Percentiles rank a stretch among this genome's conserved stretches.
These are phyloP conservation scores for Pteropus alecto DNA, from an alignment of 2,113 vertebrate genomes.

Conservation along the genomic window DNA sequence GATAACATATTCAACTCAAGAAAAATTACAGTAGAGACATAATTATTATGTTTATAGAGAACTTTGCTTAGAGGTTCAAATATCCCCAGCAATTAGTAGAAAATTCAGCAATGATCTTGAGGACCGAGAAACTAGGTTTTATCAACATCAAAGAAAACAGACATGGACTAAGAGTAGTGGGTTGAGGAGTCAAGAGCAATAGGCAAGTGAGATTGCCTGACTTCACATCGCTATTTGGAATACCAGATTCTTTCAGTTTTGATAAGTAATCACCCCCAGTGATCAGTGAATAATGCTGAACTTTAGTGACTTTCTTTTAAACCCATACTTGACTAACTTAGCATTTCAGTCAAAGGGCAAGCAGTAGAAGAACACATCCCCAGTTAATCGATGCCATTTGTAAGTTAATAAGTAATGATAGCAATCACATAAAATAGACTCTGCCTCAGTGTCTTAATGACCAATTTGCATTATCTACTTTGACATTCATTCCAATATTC, in stretches of 20 bases:
- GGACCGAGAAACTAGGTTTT: not conserved
- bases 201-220: not conserved
- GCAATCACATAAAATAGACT: constrained; percentile 22
- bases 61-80: constrained; percentile 20
- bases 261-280: not conserved
- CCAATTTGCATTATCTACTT: constrained; percentile 11
- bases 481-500: constrained; percentile 9
- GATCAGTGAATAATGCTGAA: not conserved
- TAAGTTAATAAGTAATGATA: not conserved
- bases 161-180: not conserved
- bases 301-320: not conserved
- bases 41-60: not conserved
- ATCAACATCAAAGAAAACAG: not conserved
- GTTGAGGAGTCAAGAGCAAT: not conserved
- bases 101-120: constrained; percentile 23
- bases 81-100: constrained; percentile 20
- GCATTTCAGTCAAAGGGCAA: constrained; percentile 1
- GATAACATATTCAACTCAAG: constrained; percentile 63
- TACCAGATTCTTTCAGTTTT: not conserved
- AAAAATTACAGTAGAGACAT: not conserved
- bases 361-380: not conserved
- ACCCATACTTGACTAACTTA: not conserved
- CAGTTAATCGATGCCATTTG: not conserved
- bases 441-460: not conserved
- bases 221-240: not conserved